Percentiles rank a stretch among this genome's conserved stretches.
Conservation (phyloP, 1,140 invertebrate genomes). For the Venturia canescens region DNA sequence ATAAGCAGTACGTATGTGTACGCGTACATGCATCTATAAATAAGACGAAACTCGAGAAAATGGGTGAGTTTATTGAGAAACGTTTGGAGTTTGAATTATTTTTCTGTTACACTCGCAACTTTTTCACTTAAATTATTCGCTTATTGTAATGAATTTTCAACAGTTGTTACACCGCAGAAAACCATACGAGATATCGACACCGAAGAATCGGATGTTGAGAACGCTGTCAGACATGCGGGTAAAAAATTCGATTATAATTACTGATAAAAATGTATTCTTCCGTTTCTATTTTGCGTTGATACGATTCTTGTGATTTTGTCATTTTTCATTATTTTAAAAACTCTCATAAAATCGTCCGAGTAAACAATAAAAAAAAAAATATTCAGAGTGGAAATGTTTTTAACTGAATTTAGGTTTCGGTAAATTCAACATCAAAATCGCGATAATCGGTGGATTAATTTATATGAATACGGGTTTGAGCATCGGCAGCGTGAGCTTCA, state of each 20-base stretch:
- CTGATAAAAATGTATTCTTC: background rate
- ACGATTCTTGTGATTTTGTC: background rate
- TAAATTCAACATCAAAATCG: conserved; percentile 76
- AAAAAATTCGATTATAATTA: background rate
- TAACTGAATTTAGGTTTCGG: conserved; percentile 74
- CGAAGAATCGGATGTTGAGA: background rate
- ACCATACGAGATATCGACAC: background rate
- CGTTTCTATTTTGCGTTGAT: background rate
- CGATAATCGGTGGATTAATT: conserved; percentile 76
- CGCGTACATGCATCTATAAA: background rate
- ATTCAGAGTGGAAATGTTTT: background rate
- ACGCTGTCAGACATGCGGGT: background rate
- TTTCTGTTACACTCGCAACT: background rate
- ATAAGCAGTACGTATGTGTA: too few species aligned
- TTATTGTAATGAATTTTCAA: background rate
- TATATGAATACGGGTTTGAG: conserved; percentile 77
- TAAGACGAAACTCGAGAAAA: background rate
- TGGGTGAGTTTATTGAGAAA: background rate
- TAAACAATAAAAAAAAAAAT: too few species aligned
- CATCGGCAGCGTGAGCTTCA: conserved; percentile 72
- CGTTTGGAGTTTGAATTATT: background rate
- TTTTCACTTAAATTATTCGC: background rate
- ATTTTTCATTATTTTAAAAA: too few species aligned
- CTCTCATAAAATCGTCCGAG: background rate
- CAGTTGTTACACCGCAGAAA: background rate